A percentile compares a stretch with the other conserved stretches of the same genome.
These are phyloP conservation scores for Craseonycteris thonglongyai DNA, from an alignment of 2,113 vertebrate genomes.

Conservation along the genomic window DNA sequence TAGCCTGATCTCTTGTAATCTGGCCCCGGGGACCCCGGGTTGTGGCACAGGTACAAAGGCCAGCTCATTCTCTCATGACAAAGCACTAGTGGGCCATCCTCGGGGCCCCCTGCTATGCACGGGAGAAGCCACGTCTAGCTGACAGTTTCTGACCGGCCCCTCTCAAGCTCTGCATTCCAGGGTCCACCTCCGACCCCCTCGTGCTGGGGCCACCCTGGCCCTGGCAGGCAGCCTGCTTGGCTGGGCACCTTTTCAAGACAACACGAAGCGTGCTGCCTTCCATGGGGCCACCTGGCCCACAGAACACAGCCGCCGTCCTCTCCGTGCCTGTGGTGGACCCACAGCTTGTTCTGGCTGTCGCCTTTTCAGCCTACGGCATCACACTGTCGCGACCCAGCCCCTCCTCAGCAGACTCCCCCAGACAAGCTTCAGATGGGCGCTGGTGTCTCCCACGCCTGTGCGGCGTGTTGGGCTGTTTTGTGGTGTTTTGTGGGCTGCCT, in stretches of 20 bases:
- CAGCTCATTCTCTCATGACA: background rate
- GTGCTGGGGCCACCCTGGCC: background rate
- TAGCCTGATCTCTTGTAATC: background rate
- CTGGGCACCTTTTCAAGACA: background rate
- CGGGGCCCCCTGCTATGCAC: accelerated
- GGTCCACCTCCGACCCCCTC: background rate
- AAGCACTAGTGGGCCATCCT: background rate
- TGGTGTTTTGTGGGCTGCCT: too few relatives aligned
- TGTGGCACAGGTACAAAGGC: background rate
- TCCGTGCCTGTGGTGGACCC: background rate
- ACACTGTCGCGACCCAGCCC: background rate
- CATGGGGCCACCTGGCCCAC: accelerated
- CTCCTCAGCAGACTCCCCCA: background rate
- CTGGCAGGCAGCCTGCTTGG: background rate
- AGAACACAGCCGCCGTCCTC: background rate
- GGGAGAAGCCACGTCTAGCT: background rate
- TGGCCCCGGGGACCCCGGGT: background rate
- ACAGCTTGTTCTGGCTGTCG: background rate
- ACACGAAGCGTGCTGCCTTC: background rate
- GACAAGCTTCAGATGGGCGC: background rate
- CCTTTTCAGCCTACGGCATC: background rate
- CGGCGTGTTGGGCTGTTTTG: accelerated
- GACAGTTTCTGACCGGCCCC: background rate
- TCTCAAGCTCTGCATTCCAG: background rate
- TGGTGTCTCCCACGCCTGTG: accelerated